phyloP scores from a whole-genome alignment of 2,113 vertebrate genomes.

The Sakesphorus luctuosus region DNA sequence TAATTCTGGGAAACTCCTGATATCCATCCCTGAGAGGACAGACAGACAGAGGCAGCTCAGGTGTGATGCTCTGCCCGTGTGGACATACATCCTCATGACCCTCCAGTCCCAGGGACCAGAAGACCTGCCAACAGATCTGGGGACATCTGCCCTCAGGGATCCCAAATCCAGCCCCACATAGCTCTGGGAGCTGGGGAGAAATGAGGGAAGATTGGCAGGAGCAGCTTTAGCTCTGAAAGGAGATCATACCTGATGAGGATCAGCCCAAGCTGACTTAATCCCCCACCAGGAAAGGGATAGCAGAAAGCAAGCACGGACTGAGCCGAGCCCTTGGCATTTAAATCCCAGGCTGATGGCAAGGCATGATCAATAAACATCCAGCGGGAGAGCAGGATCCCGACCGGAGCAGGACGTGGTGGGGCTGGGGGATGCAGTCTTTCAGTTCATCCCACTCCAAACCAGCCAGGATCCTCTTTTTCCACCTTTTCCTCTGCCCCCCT shows the following conservation, averaged over 20 bases:
- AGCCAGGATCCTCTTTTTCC: not conserved
- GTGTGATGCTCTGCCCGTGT: rapidly evolving
- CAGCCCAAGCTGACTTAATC: conserved; percentile 19
- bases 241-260: conserved; percentile 38
- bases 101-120: rapidly evolving
- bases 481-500: not conserved
- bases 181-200: rapidly evolving
- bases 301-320: not conserved
- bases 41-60: not conserved
- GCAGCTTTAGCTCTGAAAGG: not conserved
- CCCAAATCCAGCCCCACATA: rapidly evolving
- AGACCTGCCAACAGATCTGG: not conserved
- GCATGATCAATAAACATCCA: not conserved
- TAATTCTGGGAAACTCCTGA: not conserved
- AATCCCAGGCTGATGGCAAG: not conserved
- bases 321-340: not conserved
- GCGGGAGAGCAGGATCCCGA: rapidly evolving
- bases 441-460: rapidly evolving
- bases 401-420: rapidly evolving
- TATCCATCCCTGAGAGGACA: not conserved
- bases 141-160: not conserved
- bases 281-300: not conserved
- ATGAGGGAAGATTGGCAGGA: not conserved
- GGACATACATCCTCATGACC: not conserved
- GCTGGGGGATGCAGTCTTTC: not conserved